Evolutionary conservation across 2,113 vertebrate species (phyloP).

Genomic region (Myotis davidii): DNA sequence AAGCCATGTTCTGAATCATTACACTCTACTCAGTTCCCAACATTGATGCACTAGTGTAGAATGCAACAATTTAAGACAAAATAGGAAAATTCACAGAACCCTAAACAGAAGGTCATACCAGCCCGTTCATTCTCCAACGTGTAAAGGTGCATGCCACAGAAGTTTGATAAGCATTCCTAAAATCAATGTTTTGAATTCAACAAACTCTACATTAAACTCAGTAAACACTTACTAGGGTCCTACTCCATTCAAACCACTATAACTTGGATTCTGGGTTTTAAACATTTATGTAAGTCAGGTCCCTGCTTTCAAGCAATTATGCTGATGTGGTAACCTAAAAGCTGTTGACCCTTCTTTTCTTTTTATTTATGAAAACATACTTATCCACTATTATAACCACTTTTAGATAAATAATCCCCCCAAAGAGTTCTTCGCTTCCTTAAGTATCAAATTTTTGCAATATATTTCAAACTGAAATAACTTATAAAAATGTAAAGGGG

Average conservation of each 20-base stretch:
- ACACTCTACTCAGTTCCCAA: neutral
- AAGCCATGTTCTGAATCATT: neutral
- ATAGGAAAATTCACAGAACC: neutral
- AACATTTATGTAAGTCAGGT: neutral
- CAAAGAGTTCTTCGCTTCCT: neutral
- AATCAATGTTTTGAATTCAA: neutral
- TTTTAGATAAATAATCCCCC: neutral
- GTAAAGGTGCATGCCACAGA: neutral
- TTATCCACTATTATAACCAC: neutral
- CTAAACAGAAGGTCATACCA: neutral
- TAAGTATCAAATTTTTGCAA: neutral
- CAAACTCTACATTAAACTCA: neutral
- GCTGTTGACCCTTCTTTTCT: neutral
- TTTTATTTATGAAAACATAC: neutral
- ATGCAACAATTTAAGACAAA: neutral
- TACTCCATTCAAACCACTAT: neutral
- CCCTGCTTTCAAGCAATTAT: neutral
- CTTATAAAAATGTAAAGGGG: too few species aligned
- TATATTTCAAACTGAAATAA: neutral
- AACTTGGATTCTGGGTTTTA: neutral
- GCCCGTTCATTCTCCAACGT: neutral
- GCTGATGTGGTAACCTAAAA: neutral
- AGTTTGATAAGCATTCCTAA: neutral
- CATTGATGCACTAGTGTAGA: neutral
- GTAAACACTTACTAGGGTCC: neutral